Conservation (phyloP, 2,888 invertebrate species). For the Diaphora mendica region DNA sequence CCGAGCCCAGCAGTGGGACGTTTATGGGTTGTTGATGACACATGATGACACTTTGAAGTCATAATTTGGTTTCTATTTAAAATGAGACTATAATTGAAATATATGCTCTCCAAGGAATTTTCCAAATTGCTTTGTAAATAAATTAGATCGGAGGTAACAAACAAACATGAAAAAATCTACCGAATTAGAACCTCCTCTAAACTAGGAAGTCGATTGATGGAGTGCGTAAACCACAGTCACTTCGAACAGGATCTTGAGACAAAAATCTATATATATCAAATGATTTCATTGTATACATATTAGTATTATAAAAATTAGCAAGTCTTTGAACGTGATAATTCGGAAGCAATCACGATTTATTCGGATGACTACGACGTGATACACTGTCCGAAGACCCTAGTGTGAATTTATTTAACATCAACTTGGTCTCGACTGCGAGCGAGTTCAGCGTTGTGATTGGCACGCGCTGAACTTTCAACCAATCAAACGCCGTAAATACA, state of each 20-base stretch:
- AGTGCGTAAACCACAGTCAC: background rate
- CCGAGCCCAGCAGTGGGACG: too few relatives aligned
- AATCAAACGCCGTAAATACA: too few relatives aligned
- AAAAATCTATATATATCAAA: background rate
- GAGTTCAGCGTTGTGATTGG: too few relatives aligned
- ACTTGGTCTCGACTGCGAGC: too few relatives aligned
- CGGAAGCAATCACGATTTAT: slow-evolving; percentile 8
- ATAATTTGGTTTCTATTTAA: too few relatives aligned
- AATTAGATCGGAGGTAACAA: background rate
- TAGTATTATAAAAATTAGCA: slow-evolving; percentile 16
- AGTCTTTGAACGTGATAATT: slow-evolving; percentile 14
- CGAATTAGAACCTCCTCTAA: background rate
- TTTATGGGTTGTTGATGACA: too few relatives aligned
- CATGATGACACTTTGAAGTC: too few relatives aligned
- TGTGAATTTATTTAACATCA: too few relatives aligned
- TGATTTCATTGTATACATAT: background rate
- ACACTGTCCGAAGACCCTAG: too few relatives aligned
- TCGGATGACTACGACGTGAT: slow-evolving; percentile 2
- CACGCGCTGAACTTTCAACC: too few relatives aligned
- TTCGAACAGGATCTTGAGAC: background rate
- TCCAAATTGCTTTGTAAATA: background rate
- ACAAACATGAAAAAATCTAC: background rate
- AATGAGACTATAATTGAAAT: background rate
- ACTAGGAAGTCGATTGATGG: background rate
- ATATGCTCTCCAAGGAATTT: background rate